phyloP scores from a whole-genome alignment of 2,888 invertebrate species.

The Idaea straminata region DNA sequence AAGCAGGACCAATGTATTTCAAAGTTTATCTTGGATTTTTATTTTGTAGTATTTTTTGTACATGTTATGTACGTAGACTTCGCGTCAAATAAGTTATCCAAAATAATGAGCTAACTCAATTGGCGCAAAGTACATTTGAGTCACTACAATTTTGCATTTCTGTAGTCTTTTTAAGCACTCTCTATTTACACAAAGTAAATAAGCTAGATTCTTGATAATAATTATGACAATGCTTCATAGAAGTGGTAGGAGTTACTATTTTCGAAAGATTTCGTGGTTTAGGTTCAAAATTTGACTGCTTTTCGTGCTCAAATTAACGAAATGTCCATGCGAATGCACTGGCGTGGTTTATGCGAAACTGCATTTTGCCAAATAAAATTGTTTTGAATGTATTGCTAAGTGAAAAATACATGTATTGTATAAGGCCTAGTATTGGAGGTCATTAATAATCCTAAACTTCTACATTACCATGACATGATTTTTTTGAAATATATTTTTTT shows the following conservation, averaged over 20 bases:
- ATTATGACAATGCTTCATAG: not conserved
- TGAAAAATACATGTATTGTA: not conserved
- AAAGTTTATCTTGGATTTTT: not conserved
- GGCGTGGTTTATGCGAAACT: not conserved
- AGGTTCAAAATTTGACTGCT: not conserved
- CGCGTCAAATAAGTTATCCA: not conserved
- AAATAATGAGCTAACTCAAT: not conserved
- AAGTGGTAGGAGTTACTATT: not conserved
- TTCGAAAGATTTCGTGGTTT: not conserved
- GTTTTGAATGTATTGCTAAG: not conserved
- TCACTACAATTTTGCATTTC: not conserved
- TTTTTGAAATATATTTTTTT: not conserved
- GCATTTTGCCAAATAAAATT: not conserved
- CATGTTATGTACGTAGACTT: not conserved
- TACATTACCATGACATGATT: conserved; percentile 1
- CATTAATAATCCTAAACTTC: not conserved
- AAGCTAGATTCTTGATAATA: conserved; percentile 1
- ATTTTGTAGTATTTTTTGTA: not conserved
- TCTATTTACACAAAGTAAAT: not conserved
- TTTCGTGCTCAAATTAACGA: not conserved
- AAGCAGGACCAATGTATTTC: not conserved
- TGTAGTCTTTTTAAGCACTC: not conserved
- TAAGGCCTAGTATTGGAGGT: not conserved
- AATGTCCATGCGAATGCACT: not conserved
- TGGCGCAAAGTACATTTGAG: not conserved